Evolutionary conservation across 1,140 invertebrate species (phyloP).

Genomic region (Globodera rostochiensis): DNA sequence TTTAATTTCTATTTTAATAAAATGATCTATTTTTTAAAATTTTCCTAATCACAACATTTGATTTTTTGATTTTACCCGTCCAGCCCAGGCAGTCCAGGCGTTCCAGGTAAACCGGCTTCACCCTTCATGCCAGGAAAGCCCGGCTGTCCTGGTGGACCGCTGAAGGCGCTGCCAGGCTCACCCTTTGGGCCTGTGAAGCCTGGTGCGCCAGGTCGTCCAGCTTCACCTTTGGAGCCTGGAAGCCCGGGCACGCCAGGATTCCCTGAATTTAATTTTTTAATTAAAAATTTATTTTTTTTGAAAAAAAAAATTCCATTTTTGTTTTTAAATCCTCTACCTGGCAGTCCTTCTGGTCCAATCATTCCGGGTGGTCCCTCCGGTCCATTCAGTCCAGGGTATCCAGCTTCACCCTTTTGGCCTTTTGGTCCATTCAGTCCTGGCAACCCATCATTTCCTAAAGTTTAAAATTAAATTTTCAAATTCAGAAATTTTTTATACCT

Average conservation of each 20-base stretch:
- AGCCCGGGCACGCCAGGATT: constrained; percentile 68
- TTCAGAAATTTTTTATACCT: constrained; percentile 56
- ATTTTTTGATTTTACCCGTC: constrained; percentile 11
- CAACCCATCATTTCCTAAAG: constrained; percentile 33
- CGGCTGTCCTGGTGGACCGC: constrained; percentile 54
- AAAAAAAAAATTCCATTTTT: constrained; percentile 43
- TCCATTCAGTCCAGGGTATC: constrained; percentile 54
- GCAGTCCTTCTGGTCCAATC: constrained; percentile 33
- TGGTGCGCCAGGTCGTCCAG: constrained; percentile 57
- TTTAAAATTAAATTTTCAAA: not conserved
- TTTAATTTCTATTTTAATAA: not conserved
- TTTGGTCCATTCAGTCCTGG: constrained; percentile 53
- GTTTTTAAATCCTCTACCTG: constrained; percentile 26
- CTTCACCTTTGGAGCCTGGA: constrained; percentile 62
- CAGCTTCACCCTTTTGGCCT: constrained; percentile 57
- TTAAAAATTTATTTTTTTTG: constrained; percentile 11
- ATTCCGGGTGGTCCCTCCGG: constrained; percentile 27
- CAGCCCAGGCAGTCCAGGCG: constrained; percentile 44
- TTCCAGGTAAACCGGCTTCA: constrained; percentile 37
- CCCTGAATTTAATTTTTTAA: constrained; percentile 63
- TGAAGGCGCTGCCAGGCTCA: constrained; percentile 54
- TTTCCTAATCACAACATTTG: not conserved
- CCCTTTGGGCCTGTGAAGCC: constrained; percentile 66
- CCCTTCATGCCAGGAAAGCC: constrained; percentile 62
- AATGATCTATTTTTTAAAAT: not conserved